Evolutionary conservation across 2,113 vertebrate genomes (phyloP).

Genomic region (Epinephelus lanceolatus): DNA sequence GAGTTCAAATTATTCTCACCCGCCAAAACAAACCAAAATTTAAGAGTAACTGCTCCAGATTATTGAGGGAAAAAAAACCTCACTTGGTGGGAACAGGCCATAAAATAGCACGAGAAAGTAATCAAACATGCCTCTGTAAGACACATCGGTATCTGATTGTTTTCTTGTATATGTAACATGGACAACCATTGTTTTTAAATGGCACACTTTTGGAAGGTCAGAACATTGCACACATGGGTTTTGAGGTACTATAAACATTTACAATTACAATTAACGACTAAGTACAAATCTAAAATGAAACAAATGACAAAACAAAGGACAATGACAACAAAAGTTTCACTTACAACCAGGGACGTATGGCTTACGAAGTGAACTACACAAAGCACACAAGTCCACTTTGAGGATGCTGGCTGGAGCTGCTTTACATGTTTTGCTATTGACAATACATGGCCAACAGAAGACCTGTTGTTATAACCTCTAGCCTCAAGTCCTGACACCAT

Average conservation of each 20-base stretch:
- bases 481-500: conserved; percentile 17
- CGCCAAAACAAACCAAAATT: conserved; percentile 37
- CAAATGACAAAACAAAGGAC: not conserved
- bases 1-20: conserved; percentile 21
- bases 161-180: not conserved
- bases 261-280: not conserved
- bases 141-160: not conserved
- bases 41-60: not conserved
- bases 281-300: not conserved
- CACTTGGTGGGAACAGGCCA: not conserved
- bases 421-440: not conserved
- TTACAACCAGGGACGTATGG: not conserved
- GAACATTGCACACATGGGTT: not conserved
- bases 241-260: no score
- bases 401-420: not conserved
- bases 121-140: not conserved
- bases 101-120: conserved; percentile 3
- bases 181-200: not conserved
- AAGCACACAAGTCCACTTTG: not conserved
- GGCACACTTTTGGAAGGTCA: not conserved
- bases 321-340: not conserved
- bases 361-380: not conserved
- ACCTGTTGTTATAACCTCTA: not conserved
- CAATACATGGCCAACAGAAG: conserved; percentile 14
- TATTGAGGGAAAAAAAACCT: not conserved